Base-by-base conservation (phyloP, 23 tunicate species). In the Trididemnum miniatum region DNA sequence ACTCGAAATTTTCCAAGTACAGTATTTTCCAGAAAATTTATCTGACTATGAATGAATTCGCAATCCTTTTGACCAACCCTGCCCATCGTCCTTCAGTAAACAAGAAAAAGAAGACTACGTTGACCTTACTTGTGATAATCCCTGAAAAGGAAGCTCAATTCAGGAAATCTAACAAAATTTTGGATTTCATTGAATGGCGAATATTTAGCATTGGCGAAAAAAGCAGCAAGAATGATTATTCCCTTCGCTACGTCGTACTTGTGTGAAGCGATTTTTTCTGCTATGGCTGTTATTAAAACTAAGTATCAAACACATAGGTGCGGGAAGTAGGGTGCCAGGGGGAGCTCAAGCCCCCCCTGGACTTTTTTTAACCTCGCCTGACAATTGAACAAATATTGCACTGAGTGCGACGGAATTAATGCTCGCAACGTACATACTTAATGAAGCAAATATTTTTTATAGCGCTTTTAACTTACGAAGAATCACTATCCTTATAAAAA, bases 101-200 rank as follows among this genome's bases (percentile, higher is more conserved):
- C 62, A 74, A 74, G 76, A 74, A 74, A 74, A 74, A 74, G 60
- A 74, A 52, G 82, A 2, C 38, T 77, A 77, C 38, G 54, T 77
- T 77, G 82, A 77, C 82, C 82, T 52, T 31, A 51, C 67, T 29
- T 77, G 67, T 54, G 67, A 77, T 54, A 77, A 77, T 52, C 82
- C 37, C 82, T 27, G 67, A 77, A 77, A 77, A 77, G 66, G 82
- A 74, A 74, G 79, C 38, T 37, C 38, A 74, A 74, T 74, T 74
- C 59, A 39, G 79, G 18, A 74, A 74, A 74, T 74, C 79, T 31
- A 28, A 74, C 31, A 74, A 74, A 74, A n/a, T 74, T 74, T 71
- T 71, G 76, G 44, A 71, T 71, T 34, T 71, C 38, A 31, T 71
- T 71, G 76, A 71, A 71, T 71, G 76, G n/a, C 76, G 76, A 71